Evolutionary conservation across 2,888 invertebrate genomes (phyloP), one percentile per base, ranked within the genome.

Genomic region (Tipula helvola): DNA sequence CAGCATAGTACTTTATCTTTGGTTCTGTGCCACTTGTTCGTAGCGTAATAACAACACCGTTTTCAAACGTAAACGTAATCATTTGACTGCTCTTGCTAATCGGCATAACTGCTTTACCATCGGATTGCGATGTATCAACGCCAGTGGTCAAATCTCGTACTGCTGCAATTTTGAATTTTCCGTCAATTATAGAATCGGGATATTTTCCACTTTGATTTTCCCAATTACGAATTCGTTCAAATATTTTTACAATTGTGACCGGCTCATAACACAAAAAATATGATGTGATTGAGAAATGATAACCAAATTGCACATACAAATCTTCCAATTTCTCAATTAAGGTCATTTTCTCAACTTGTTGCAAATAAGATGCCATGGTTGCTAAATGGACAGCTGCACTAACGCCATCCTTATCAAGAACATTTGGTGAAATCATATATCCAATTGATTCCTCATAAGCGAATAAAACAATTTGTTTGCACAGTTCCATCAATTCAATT

Each of bases 401-500:
- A 1, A 99, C 94, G 0, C 99, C 99, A 92, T 99, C 99, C 90
- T 99, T 99, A 90, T 99, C 99, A 3, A 98, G 93, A 4, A 99
- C 97, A 5, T 92, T 92, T 3, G 94, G 93, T n/a, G 96, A 96
- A 90, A 97, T 96, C 99, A 99, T 99, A 90, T 97, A 99, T 0
- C 99, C 99, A 90, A 99, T 99, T 0, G 99, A 99, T 92, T 99
- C 99, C 90, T 99, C 99, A 91, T 96, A 99, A 0, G 98, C 98
- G 91, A 99, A 98, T 86, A 99, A 91, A 0, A 98, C 96, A 10
- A 92, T 91, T 89, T 97, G 96, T 41, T 95, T 96, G 87, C 95
- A 91, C 7, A 84, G 41, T 87, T 94, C 92, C 47, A 95, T 91
- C 87, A 98, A 91, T 5, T 97, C 94, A 42, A 95, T 92, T 0